A percentile compares a stretch with the other conserved stretches of the same genome.
These are phyloP conservation scores for Pyrocoelia pectoralis DNA, from an alignment of 2,888 invertebrate genomes.

Conservation along the genomic window DNA sequence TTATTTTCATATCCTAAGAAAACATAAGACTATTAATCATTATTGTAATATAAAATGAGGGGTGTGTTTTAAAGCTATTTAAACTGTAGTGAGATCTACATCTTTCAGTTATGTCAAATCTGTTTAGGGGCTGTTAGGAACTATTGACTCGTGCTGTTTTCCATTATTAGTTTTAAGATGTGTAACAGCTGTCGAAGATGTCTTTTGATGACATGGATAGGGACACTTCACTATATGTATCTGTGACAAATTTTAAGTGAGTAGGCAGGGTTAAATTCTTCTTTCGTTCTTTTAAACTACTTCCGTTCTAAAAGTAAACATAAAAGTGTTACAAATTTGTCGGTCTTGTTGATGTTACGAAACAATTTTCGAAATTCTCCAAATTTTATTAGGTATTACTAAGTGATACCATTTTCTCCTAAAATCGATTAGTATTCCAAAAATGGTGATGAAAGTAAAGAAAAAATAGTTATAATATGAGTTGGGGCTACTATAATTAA, in stretches of 20 bases:
- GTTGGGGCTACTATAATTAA: too few species aligned
- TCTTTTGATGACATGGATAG: conserved; percentile 14
- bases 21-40: conserved; percentile 11
- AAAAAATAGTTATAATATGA: too few species aligned
- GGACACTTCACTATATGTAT: not conserved
- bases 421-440: too few species aligned
- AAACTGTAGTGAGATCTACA: conserved; percentile 5
- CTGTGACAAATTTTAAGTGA: conserved; percentile 8
- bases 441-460: too few species aligned
- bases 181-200: conserved; percentile 36
- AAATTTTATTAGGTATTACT: too few species aligned
- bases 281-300: not conserved
- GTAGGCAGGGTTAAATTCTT: conserved; percentile 4
- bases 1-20: conserved; percentile 8
- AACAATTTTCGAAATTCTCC: too few species aligned
- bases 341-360: not conserved
- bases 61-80: not conserved
- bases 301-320: not conserved
- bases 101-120: conserved; percentile 12
- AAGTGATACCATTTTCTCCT: too few species aligned
- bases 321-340: conserved; percentile 1
- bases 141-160: conserved; percentile 44
- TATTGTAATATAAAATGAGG: not conserved
- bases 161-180: conserved; percentile 38
- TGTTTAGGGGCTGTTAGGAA: conserved; percentile 17